Evolutionary conservation across 1,140 invertebrate species (phyloP).

Genomic region (Prorops nasuta): DNA sequence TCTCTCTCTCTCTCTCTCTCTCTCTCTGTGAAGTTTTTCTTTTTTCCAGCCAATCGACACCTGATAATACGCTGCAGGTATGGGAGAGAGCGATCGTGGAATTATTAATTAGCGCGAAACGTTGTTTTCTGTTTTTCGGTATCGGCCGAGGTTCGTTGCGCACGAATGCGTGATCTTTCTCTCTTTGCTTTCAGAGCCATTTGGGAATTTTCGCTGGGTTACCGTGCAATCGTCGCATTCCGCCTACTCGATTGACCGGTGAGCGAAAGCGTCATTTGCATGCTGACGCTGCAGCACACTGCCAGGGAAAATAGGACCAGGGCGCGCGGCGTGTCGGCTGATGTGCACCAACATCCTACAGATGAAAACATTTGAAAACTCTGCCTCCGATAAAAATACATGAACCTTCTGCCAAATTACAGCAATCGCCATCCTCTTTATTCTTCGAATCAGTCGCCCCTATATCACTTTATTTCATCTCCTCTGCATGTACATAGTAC

Average conservation of each 20-base stretch:
- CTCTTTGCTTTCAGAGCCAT: neutral
- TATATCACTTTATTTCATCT: no score
- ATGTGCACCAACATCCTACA: no score
- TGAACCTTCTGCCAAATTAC: no score
- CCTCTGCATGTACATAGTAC: no score
- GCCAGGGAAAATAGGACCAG: no score
- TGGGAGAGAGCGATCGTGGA: constrained; percentile 17
- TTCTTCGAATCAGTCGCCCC: no score
- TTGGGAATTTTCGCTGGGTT: constrained; percentile 16
- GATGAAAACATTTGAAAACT: no score
- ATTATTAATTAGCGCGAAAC: constrained; percentile 37
- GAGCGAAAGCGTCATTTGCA: constrained; percentile 23
- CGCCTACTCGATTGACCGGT: constrained; percentile 26
- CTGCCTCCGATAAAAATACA: no score
- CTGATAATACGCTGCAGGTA: constrained; percentile 22
- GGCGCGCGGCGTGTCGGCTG: no score
- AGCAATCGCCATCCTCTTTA: no score
- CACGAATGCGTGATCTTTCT: no score
- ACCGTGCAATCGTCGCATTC: constrained; percentile 22
- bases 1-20: neutral
- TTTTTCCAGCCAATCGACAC: constrained; percentile 16
- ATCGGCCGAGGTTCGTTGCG: no score
- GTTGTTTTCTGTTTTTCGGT: constrained; percentile 7
- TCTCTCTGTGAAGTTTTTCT: constrained; percentile 13
- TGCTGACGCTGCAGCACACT: constrained; percentile 14